Percentiles rank a stretch among this genome's conserved stretches.
Evolutionary conservation across 53 echinoderm and acorn worm species (phyloP).

Genomic region (Glandiceps talaboti): DNA sequence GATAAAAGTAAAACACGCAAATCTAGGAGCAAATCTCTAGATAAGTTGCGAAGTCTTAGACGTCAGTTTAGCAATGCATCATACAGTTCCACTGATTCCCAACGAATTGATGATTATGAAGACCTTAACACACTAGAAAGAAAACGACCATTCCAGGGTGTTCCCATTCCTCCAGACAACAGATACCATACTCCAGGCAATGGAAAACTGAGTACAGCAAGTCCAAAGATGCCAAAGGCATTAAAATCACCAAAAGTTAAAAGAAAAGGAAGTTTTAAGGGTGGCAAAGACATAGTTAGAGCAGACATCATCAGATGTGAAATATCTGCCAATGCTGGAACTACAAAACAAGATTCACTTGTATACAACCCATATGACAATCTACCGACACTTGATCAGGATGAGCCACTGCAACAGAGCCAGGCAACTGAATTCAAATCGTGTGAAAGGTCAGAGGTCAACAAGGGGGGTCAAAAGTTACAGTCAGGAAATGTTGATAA

Average conservation of each 20-base stretch:
- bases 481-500: no score
- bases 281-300: not conserved
- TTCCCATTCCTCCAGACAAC: not conserved
- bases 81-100: not conserved
- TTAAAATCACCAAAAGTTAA: not conserved
- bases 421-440: not conserved
- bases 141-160: not conserved
- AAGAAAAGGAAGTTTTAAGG: not conserved
- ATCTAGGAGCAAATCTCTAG: not conserved
- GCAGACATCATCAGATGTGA: not conserved
- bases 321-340: not conserved
- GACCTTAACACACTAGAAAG: not conserved
- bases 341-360: not conserved
- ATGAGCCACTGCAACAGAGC: slow-evolving; percentile 4
- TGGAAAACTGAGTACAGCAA: not conserved
- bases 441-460: not conserved
- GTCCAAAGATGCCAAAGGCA: not conserved
- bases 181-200: no score
- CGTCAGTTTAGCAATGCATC: not conserved
- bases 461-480: slow-evolving; percentile 7
- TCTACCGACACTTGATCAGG: not conserved
- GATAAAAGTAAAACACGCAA: not conserved
- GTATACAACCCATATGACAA: not conserved
- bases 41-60: not conserved
- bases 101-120: not conserved